Conservation (phyloP, 2,888 invertebrate genomes). For the Heliconius sara region DNA sequence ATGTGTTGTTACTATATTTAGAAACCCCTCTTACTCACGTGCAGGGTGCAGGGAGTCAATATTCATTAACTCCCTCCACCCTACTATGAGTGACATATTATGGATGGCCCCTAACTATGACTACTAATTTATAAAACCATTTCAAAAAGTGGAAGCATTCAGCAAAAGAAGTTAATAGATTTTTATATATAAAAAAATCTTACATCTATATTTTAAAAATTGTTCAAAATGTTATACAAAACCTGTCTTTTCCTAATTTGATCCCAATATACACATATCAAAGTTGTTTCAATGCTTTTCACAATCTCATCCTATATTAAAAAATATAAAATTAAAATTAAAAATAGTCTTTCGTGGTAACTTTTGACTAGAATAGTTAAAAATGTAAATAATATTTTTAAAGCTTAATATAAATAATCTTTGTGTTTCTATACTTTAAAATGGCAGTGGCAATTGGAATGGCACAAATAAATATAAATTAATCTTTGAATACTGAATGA, state of each 20-base stretch:
- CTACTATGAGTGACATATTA: too few relatives aligned
- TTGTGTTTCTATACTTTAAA: slow-evolving; percentile 16
- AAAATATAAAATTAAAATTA: slow-evolving; percentile 28
- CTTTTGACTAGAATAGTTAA: slow-evolving; percentile 30
- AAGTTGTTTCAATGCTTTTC: neutral
- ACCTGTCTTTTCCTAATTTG: slow-evolving; percentile 35
- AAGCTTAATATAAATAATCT: slow-evolving; percentile 33
- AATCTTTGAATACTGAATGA: slow-evolving; percentile 2
- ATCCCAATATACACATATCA: slow-evolving; percentile 32
- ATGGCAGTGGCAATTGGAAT: slow-evolving; percentile 39
- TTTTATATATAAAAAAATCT: slow-evolving; percentile 19
- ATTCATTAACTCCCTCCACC: too few relatives aligned
- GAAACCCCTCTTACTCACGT: too few relatives aligned
- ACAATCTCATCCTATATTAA: slow-evolving; percentile 17
- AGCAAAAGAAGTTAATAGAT: slow-evolving; percentile 30
- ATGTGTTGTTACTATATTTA: too few relatives aligned
- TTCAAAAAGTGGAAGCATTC: slow-evolving; percentile 34
- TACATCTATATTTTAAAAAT: slow-evolving; percentile 27
- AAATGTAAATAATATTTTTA: slow-evolving; percentile 28
- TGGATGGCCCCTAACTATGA: neutral
- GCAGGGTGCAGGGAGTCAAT: too few relatives aligned
- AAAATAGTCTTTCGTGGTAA: slow-evolving; percentile 28
- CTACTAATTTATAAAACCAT: neutral
- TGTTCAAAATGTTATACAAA: slow-evolving; percentile 36
- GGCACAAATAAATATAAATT: slow-evolving; percentile 10